Evolutionary conservation across 2,888 invertebrate genomes (phyloP), one percentile per base, ranked within the genome.

Genomic region (Lissonota sp.): DNA sequence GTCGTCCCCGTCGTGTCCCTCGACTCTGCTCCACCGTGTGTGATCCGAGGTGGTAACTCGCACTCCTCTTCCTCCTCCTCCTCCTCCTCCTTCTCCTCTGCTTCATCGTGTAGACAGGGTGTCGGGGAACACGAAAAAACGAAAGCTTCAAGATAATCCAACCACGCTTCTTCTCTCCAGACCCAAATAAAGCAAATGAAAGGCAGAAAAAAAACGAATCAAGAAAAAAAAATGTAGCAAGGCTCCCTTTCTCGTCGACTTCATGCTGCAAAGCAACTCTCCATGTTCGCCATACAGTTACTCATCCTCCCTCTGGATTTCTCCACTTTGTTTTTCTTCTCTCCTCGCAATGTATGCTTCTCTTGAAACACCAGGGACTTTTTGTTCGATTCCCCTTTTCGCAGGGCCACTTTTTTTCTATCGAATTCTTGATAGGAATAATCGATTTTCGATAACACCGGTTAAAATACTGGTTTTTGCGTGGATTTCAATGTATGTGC

Each of bases 21-120:
- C 57, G 73, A 42, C 70, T 51, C 66, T 26, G 70, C 73, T 74
- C 64, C 63, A 60, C 79, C 55, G 73, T 75, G 75, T 75, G 76
- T 71, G 79, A 79, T 84, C 76, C 76, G 77, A 85, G 83, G 85
- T 85, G 84, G 84, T 84, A 85, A 84, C 79, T 84, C 84, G 80
- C 84, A 79, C 84, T 79, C 75, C 69, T 53, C 72, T 67, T 79
- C 58, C 6, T 14, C 44, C 44, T 44, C 39, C 53, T 10, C 7
- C 37, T 37, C 46, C 69, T 55, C 10, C 62, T 46, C 14, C 53
- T 64, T 37, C 73, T 46, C 26, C 26, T 26, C 26, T 26, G 26
- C 26, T 26, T 26, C 26, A 26, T 60, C 80, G 53, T 80, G 80
- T 80, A 82, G 73, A 82, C 82, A 76, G 82, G 82, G 80, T 82